A percentile compares a stretch with the other conserved stretches of the same genome.
Evolutionary conservation across 1,140 invertebrate species (phyloP).

Genomic region (Nymphalis io): DNA sequence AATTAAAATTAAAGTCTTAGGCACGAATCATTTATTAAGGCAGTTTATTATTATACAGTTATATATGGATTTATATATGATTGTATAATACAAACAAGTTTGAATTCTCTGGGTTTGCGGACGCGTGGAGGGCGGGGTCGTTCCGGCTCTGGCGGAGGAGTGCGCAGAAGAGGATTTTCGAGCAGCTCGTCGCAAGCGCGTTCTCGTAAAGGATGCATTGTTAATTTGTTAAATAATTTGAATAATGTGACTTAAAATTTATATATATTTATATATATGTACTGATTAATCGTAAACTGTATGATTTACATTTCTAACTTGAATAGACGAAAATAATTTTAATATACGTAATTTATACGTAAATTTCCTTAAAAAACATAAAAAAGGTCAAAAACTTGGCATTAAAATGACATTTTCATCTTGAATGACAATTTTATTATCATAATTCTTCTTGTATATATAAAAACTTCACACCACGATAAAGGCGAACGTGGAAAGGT

Average conservation of each 20-base stretch:
- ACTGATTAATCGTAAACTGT: neutral
- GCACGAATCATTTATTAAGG: neutral
- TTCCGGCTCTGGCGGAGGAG: constrained; percentile 67
- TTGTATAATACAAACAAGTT: constrained; percentile 53
- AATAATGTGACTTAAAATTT: neutral
- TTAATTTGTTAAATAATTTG: neutral
- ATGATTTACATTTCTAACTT: too few species aligned
- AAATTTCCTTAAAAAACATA: neutral
- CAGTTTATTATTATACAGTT: neutral
- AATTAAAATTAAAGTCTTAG: too few species aligned
- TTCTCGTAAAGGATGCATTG: constrained; percentile 62
- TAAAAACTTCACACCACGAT: neutral
- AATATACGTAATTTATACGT: neutral
- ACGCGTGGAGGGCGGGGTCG: constrained; percentile 54
- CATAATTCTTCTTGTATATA: neutral
- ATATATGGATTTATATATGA: neutral
- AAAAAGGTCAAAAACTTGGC: neutral
- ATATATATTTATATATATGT: neutral
- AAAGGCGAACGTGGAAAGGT: too few species aligned
- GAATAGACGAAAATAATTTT: neutral
- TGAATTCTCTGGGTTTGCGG: constrained; percentile 61
- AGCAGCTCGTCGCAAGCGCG: constrained; percentile 61
- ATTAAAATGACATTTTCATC: neutral
- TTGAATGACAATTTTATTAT: neutral
- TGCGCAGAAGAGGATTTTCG: constrained; percentile 53